A percentile compares a stretch with the other conserved stretches of the same genome.
Evolutionary conservation across 2,888 invertebrate species (phyloP).

Genomic region (Gibbula magus): DNA sequence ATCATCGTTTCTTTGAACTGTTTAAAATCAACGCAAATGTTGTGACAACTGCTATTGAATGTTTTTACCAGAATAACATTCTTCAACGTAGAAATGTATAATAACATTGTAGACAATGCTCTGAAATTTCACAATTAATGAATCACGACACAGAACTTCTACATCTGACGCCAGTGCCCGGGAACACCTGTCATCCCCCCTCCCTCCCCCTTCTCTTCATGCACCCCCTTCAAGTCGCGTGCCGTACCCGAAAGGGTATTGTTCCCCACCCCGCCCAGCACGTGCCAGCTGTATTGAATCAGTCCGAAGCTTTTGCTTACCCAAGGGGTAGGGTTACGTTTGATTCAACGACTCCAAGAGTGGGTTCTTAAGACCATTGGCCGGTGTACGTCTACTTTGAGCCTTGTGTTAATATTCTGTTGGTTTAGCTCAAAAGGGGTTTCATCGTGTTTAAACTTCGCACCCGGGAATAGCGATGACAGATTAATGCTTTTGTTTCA

Average conservation of each 20-base stretch:
- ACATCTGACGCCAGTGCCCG: background rate
- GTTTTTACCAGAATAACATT: too few species aligned
- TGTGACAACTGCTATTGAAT: too few species aligned
- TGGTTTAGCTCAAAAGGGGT: background rate
- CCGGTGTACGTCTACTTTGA: background rate
- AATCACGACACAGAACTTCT: background rate
- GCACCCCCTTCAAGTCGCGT: background rate
- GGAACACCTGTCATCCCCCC: background rate
- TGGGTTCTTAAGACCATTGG: background rate
- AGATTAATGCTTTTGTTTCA: slow-evolving; percentile 11
- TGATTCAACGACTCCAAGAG: background rate
- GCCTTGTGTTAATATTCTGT: slow-evolving; percentile 10
- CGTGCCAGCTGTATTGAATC: background rate
- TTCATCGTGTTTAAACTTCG: background rate
- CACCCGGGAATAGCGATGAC: slow-evolving; percentile 19
- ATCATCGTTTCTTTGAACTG: too few species aligned
- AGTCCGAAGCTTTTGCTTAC: background rate
- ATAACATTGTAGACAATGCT: too few species aligned
- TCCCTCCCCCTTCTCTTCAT: background rate
- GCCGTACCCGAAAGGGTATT: slow-evolving; percentile 15
- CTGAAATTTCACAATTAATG: too few species aligned
- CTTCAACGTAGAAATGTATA: too few species aligned
- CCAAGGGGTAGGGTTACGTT: background rate
- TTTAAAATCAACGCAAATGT: too few species aligned
- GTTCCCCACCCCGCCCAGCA: background rate